Base-by-base conservation (phyloP, 2,113 vertebrate species). In the Mobula hypostoma region DNA sequence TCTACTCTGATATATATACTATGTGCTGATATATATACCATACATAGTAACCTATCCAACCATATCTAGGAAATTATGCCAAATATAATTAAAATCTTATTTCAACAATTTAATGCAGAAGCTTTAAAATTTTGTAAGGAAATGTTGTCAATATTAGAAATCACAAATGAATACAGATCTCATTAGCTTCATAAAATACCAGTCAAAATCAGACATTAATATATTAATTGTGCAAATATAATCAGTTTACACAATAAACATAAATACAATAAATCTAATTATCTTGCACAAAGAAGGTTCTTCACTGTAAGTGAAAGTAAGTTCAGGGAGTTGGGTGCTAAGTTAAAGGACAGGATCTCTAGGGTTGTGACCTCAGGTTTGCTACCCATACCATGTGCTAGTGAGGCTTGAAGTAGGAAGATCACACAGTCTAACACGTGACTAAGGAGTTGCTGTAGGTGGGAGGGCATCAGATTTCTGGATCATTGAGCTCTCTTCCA, bases 21-120 rank as follows among this genome's bases (percentile, higher is more conserved):
- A 95, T 96, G 97, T 48, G 48, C 48, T 97, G 97, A 98, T 98
- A 97, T 98, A 98, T 98, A 96, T 94, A 95, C 95, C 96, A 95
- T 96, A 97, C 98, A 97, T 97, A 97, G 97, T 97, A 97, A 96
- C 96, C 97, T 97, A 97, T 96, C 97, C 97, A 97, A 97, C 96
- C 97, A 97, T 96, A 95, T 93, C 29, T 95, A 95, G 95, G 97
- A 95, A 96, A 95, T 97, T 96, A 94, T 97, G 97, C 97, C 96
- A 97, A 97, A 96, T 95, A 95, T 97, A 97, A 97, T 97, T 97
- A 97, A 97, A 97, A 97, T 96, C 97, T 97, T 96, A 96, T 96
- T 94, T 8, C 96, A 97, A 96, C 95, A 95, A 95, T 95, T 96
- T 97, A 96, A 97, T 97, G 97, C 95, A 94, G 58, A 94, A 96